Evolutionary conservation across 2,888 invertebrate genomes (phyloP), one percentile per base, ranked within the genome.

Genomic region (Pheosia gnoma): DNA sequence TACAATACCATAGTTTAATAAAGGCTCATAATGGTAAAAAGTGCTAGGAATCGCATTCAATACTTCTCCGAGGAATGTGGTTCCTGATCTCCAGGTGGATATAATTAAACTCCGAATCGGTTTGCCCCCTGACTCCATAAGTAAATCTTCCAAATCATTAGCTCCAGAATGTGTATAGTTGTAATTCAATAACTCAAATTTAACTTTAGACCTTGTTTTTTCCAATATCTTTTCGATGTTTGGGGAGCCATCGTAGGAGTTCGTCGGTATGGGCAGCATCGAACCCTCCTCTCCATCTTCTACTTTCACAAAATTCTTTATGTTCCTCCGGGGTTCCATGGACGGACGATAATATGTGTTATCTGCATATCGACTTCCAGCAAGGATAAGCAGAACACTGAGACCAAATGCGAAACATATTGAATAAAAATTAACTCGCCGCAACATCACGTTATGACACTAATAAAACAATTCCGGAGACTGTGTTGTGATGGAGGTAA

Each of bases 61-160:
- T 54, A 98, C 95, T 81, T 98, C 98, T 60, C 98, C 98, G 59
- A 98, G 94, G 85, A 98, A 98, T 47, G 98, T 98, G 36, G 98
- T 98, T 6, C 98, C 98, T 5, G 97, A 97, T 74, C 98, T 94
- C 97, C 98, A 98, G 11, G 97, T 97, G n/a, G 98, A 97, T 65
- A 98, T 90, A 71, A 98, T 96, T 57, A 98, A 87, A 85, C 96
- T 97, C 70, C 96, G 94, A 62, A 97, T 83, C 5, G 98, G 98
- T 62, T 91, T 94, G 11, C 97, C 97, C 53, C 95, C 95, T 52
- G 95, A 93, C 74, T 96, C 96, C 74, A 96, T 91, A 1, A 96
- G 94, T 78, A 97, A 94, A 78, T 97, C 96, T 61, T 95, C 93
- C 66, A 97, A 84, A 67, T 95, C 95, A 67, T 93, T 91, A 61